A percentile compares a stretch with the other conserved stretches of the same genome.
These are phyloP conservation scores for Rhincodon typus DNA, from an alignment of 2,797 vertebrate species.

Conservation along the genomic window DNA sequence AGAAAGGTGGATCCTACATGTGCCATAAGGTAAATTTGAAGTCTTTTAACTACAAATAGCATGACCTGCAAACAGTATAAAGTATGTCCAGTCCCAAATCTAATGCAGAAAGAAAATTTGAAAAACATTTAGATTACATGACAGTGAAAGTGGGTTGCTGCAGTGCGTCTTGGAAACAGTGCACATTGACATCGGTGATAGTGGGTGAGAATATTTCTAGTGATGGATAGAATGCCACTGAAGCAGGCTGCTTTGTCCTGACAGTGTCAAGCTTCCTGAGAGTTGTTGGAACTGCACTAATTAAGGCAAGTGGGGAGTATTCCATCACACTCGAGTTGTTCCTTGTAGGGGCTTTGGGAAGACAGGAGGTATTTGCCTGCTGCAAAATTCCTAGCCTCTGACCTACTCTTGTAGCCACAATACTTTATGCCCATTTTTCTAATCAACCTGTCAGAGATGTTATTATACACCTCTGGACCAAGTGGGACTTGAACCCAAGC, in stretches of 20 bases:
- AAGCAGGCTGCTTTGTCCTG: background rate
- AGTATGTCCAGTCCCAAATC: background rate
- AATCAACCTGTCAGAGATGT: too few relatives aligned
- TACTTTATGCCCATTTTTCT: background rate
- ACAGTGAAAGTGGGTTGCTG: too few relatives aligned
- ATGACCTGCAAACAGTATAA: background rate
- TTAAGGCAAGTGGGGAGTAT: background rate
- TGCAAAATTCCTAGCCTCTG: background rate
- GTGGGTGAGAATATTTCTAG: too few relatives aligned
- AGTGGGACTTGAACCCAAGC: too few relatives aligned
- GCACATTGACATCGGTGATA: background rate
- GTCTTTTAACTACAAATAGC: background rate
- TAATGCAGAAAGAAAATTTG: background rate
- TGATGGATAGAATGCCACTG: too few relatives aligned
- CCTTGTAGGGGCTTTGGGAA: background rate
- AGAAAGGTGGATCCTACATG: conserved; percentile 99
- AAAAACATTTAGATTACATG: too few relatives aligned
- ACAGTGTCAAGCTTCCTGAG: background rate
- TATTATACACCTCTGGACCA: too few relatives aligned
- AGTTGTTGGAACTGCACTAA: background rate
- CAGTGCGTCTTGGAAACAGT: too few relatives aligned
- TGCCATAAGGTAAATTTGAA: conserved; percentile 80
- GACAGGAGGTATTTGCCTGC: background rate
- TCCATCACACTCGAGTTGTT: background rate
- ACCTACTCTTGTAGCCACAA: background rate